Base-by-base conservation (phyloP, 2,113 vertebrate genomes). In the Crotalus horridus region DNA sequence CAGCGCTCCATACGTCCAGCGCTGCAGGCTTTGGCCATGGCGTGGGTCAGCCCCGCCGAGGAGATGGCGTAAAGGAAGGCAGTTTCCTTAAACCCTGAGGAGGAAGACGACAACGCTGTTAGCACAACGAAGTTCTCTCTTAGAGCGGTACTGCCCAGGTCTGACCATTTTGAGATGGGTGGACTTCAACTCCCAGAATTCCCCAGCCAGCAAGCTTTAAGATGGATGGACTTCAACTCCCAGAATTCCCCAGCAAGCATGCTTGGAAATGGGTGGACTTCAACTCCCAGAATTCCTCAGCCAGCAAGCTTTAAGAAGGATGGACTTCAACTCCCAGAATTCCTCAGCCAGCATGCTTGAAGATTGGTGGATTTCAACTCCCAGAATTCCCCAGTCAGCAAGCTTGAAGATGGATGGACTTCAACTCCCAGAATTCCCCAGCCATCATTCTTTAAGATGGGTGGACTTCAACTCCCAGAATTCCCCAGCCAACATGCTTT, bases 1-100 rank as follows among this genome's bases (percentile, higher is more conserved):
- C 99, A 99, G 92, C 99, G 99, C 90, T 99, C 99, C 99, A 99
- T 99, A 69, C 99, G 98, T 11, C 99, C 99, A 0, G 99, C 99
- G 0, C 99, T 99, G 97, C 99, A 99, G 0, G 99, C 99, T 95
- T 99, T 99, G 94, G 99, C 99, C 98, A 99, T 98, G 3, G 99
- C 99, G 0, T 99, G 99, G 0, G 99, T 99, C 91, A 99, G 97
- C 86, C 99, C 99, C 0, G 99, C 99, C 0, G 99, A 99, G 88
- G 99, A 99, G 97, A 99, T 98, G 95, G 99, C 99, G 0, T 98
- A 99, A 89, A 99, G 97, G 97, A 99, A 99, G 92, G 99, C 98
- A 0, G 99, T 99, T 97, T 99, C 99, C 97, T 99, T 99, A 95
- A 99, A 99, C 95, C 99, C 99, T 99, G 87, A 4, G 1, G 0